Percentiles rank a stretch among this genome's conserved stretches.
Evolutionary conservation across 2,797 vertebrate species (phyloP).

Genomic region (Cottoperca gobio): DNA sequence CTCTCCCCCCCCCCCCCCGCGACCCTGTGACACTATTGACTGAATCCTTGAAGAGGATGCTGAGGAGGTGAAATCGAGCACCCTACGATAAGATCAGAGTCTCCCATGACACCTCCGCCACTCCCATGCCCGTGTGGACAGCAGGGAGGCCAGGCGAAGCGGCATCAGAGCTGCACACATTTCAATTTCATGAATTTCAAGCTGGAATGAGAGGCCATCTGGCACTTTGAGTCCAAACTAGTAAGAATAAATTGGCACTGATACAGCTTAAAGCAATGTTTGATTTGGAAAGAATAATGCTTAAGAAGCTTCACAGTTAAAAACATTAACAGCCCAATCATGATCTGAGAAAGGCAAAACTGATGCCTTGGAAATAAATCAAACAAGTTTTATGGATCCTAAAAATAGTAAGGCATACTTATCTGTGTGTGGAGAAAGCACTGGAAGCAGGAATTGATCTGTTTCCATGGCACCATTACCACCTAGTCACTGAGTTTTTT

Average conservation of each 20-base stretch:
- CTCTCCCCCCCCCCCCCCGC: not conserved
- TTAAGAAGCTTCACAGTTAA: not conserved
- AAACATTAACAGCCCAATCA: not conserved
- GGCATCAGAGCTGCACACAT: constrained; percentile 18
- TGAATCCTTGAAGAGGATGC: constrained; percentile 89
- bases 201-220: not conserved
- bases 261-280: not conserved
- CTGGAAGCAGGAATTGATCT: constrained; percentile 72
- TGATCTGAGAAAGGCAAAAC: not conserved
- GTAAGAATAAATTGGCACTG: not conserved
- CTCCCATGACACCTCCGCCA: constrained; percentile 61
- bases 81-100: constrained; percentile 89
- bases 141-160: constrained; percentile 16
- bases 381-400: constrained; percentile 51
- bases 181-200: constrained; percentile 32
- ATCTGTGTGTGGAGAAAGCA: constrained; percentile 53
- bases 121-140: constrained; percentile 59
- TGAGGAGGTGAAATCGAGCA: constrained; percentile 92
- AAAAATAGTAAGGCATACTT: constrained; percentile 59
- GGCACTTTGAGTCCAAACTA: not conserved
- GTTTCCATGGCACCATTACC: constrained; percentile 75
- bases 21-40: constrained; percentile 86
- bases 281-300: not conserved
- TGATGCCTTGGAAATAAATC: constrained; percentile 1
- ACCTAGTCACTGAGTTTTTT: constrained; percentile 75